phyloP scores from a whole-genome alignment of 2,888 invertebrate genomes.

The Calameuta pallipes region DNA sequence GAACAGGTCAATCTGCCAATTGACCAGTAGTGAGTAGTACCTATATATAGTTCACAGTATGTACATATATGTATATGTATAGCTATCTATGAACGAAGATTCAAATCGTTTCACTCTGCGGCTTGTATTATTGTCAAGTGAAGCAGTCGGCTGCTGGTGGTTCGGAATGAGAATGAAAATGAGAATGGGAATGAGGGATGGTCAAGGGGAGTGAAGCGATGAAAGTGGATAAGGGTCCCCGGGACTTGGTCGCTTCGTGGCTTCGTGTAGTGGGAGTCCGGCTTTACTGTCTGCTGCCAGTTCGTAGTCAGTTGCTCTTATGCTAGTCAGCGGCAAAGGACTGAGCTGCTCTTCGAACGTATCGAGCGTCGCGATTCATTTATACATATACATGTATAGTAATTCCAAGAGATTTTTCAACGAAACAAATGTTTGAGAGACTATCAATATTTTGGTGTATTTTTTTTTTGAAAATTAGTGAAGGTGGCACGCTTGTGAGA shows the following conservation, averaged over 20 bases:
- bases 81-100: slow-evolving; percentile 34
- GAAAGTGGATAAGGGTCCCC: slow-evolving; percentile 52
- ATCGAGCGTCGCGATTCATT: not conserved
- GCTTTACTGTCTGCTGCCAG: slow-evolving; percentile 52
- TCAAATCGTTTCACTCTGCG: slow-evolving; percentile 31
- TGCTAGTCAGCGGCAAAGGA: slow-evolving; percentile 55
- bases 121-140: slow-evolving; percentile 8
- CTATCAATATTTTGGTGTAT: not conserved
- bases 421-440: not conserved
- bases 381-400: too few relatives aligned
- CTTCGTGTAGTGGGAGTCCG: slow-evolving; percentile 49
- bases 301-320: slow-evolving; percentile 63
- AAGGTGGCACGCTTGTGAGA: not conserved
- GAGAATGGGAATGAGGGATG: slow-evolving; percentile 39
- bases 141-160: slow-evolving; percentile 1
- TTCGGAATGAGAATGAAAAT: not conserved
- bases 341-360: not conserved
- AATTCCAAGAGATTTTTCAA: not conserved
- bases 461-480: not conserved
- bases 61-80: not conserved
- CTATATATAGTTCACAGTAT: not conserved
- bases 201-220: slow-evolving; percentile 45
- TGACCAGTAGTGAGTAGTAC: slow-evolving; percentile 46
- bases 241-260: slow-evolving; percentile 5
- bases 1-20: slow-evolving; percentile 57